These are phyloP conservation scores for Polylopha cassiicola DNA, from an alignment of 2,888 invertebrate species.

Conservation along the genomic window DNA sequence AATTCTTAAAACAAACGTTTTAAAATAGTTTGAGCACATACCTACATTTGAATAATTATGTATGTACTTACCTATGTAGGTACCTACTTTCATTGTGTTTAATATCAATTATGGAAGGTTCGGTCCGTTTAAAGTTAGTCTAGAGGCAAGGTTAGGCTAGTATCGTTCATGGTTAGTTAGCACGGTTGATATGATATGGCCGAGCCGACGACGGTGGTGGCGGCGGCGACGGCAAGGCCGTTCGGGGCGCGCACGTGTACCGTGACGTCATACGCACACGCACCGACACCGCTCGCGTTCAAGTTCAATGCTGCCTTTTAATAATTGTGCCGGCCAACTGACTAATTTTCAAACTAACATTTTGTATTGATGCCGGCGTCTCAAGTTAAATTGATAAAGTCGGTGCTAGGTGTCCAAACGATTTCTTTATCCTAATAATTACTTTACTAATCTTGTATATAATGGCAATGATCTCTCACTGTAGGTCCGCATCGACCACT, in stretches of 20 bases:
- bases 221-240: constrained; percentile 34
- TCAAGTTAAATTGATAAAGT: no score
- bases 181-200: constrained; percentile 40
- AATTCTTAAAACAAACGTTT: no score
- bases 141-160: constrained; percentile 20
- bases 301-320: constrained; percentile 74
- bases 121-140: constrained; percentile 14
- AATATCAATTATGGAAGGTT: constrained; percentile 8
- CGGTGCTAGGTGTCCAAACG: no score
- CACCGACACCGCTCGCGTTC: constrained; percentile 53
- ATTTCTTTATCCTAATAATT: no score
- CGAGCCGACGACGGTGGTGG: constrained; percentile 31
- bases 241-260: constrained; percentile 41
- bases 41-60: no score
- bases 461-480: no score
- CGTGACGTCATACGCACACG: constrained; percentile 62
- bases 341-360: no score
- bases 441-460: no score
- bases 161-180: constrained; percentile 35
- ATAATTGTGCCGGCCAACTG: constrained; percentile 49
- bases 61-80: no score
- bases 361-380: background rate
- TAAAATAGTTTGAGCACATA: no score
- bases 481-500: no score
- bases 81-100: constrained; percentile 12